A percentile compares a stretch with the other conserved stretches of the same genome.
phyloP scores from a whole-genome alignment of 2,888 invertebrate genomes.

The Tridacna gigas region DNA sequence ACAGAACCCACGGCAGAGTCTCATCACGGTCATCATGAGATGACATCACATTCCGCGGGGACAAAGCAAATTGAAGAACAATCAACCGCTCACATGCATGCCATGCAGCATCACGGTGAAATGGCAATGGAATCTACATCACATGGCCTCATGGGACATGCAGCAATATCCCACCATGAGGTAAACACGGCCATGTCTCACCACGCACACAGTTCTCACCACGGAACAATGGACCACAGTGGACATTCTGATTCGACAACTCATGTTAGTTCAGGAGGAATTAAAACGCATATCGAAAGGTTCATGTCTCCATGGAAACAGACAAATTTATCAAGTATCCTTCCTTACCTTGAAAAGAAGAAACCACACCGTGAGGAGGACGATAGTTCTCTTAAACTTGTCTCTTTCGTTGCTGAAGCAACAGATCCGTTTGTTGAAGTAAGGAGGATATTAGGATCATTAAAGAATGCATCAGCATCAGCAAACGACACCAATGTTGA shows the following conservation, averaged over 20 bases:
- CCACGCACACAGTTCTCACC: not conserved
- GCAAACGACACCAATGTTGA: constrained; percentile 1
- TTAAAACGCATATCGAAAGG: constrained; percentile 9
- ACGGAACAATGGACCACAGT: not conserved
- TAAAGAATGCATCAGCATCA: constrained; percentile 19
- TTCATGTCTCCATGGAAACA: constrained; percentile 55
- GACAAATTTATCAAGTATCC: constrained; percentile 42
- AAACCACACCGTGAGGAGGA: constrained; percentile 22
- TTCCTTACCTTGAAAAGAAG: constrained; percentile 27
- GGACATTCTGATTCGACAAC: not conserved
- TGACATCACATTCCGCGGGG: not conserved
- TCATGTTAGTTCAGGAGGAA: not conserved
- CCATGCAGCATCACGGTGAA: not conserved
- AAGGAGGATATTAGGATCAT: constrained; percentile 30
- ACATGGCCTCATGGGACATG: not conserved
- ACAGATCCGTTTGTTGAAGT: constrained; percentile 54
- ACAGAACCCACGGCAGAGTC: not conserved
- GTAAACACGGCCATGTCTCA: not conserved
- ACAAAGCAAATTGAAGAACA: not conserved
- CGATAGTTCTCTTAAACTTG: constrained; percentile 37
- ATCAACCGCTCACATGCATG: not conserved
- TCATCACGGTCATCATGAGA: not conserved
- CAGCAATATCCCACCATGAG: not conserved
- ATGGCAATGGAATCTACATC: not conserved
- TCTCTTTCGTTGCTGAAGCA: constrained; percentile 54